These are phyloP conservation scores for Vanessa atalanta DNA, from an alignment of 1,140 invertebrate genomes.

Conservation along the genomic window DNA sequence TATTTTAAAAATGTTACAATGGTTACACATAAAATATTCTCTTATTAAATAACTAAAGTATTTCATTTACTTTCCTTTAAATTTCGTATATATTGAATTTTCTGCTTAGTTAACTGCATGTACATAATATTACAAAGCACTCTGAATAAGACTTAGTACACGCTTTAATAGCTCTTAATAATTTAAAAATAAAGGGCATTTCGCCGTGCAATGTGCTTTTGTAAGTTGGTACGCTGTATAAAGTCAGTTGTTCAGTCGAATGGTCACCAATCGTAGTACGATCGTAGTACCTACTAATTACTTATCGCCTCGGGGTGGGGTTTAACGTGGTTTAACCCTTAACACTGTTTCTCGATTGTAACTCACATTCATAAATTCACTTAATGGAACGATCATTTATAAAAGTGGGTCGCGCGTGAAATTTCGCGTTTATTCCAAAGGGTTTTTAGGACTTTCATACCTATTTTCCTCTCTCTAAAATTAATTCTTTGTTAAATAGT, in stretches of 20 bases:
- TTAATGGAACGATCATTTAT: too few species aligned
- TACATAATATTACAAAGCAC: slow-evolving; percentile 8
- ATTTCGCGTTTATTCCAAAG: too few species aligned
- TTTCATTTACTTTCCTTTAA: not conserved
- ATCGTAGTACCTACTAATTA: slow-evolving; percentile 66
- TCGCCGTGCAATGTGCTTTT: slow-evolving; percentile 5
- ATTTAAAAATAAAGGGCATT: slow-evolving; percentile 3
- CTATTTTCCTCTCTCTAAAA: too few species aligned
- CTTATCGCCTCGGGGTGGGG: slow-evolving; percentile 56
- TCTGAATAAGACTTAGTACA: not conserved
- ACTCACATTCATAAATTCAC: slow-evolving; percentile 16
- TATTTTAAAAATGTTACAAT: too few species aligned
- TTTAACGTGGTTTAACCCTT: slow-evolving; percentile 47
- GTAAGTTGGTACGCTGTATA: slow-evolving; percentile 19
- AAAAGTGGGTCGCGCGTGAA: too few species aligned
- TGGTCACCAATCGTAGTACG: slow-evolving; percentile 66
- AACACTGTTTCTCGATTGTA: slow-evolving; percentile 50
- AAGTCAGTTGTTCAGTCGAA: slow-evolving; percentile 39
- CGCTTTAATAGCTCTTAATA: not conserved
- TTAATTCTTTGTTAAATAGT: too few species aligned
- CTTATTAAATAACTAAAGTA: too few species aligned
- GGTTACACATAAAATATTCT: too few species aligned
- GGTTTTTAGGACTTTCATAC: too few species aligned
- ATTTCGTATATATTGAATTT: slow-evolving; percentile 33
- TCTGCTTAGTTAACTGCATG: slow-evolving; percentile 27